These are phyloP conservation scores for Metacarcinus magister DNA, from an alignment of 2,888 invertebrate genomes.

Conservation along the genomic window DNA sequence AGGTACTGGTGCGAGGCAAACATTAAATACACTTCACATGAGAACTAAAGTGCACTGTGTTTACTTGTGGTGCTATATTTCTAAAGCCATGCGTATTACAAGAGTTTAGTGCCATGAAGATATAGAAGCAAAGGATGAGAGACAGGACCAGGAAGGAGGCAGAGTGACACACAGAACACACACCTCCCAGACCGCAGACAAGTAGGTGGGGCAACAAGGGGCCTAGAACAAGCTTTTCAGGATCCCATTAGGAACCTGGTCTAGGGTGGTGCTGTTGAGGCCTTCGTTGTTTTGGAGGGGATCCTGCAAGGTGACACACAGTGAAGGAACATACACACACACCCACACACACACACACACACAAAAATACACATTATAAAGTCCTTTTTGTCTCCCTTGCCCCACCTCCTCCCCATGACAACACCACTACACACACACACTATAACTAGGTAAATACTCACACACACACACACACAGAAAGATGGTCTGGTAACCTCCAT, in stretches of 20 bases:
- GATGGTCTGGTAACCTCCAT: too few relatives aligned
- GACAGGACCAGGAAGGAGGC: background rate
- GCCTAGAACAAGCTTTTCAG: slow-evolving; percentile 47
- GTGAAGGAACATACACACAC: background rate
- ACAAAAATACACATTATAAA: background rate
- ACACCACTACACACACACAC: background rate
- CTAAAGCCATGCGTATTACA: background rate
- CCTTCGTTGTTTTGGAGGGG: slow-evolving; percentile 75
- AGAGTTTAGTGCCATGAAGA: background rate
- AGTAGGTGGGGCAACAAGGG: slow-evolving; percentile 53
- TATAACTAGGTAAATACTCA: background rate
- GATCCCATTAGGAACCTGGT: slow-evolving; percentile 54
- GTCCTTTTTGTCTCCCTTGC: background rate
- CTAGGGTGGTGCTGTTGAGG: slow-evolving; percentile 76
- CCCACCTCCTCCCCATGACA: background rate
- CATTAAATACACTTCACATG: background rate
- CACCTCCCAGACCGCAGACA: slow-evolving; percentile 60
- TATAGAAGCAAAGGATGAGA: background rate
- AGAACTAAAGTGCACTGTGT: background rate
- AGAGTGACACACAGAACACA: slow-evolving; percentile 20
- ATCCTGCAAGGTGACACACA: slow-evolving; percentile 67
- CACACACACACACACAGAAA: background rate
- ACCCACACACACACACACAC: background rate
- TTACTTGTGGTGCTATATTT: background rate
- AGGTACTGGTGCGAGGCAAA: too few relatives aligned